A percentile compares a stretch with the other conserved stretches of the same genome.
Evolutionary conservation across 1,140 invertebrate genomes (phyloP).

Genomic region (Leptinotarsa lineolata): DNA sequence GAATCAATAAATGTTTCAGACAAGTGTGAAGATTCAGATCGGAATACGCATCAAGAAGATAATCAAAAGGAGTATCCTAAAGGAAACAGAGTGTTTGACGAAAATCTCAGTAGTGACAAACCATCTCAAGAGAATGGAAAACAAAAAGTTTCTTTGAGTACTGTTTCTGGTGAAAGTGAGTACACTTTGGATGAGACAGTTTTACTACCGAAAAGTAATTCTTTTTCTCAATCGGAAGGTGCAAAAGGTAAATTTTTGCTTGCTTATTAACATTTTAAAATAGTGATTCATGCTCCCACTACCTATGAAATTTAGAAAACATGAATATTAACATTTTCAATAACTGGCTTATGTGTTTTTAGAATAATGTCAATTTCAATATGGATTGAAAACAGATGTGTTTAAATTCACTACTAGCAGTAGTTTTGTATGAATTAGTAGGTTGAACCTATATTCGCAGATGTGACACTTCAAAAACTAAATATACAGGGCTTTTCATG

Average conservation of each 20-base stretch:
- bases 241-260: not conserved
- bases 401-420: not conserved
- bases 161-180: not conserved
- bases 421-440: not conserved
- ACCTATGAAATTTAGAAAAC: not conserved
- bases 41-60: not conserved
- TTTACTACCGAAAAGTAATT: not conserved
- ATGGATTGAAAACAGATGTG: not conserved
- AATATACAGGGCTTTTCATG: too few species aligned
- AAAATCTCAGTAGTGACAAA: not conserved
- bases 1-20: not conserved
- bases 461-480: too few species aligned
- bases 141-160: not conserved
- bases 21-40: not conserved
- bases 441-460: too few species aligned
- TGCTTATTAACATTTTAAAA: not conserved
- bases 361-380: not conserved
- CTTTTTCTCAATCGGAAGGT: not conserved
- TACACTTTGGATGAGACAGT: not conserved
- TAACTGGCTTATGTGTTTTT: not conserved
- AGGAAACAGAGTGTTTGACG: not conserved
- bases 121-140: not conserved
- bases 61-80: not conserved
- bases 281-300: not conserved
- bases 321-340: too few species aligned